Base-by-base conservation (phyloP, 2,888 invertebrate genomes). In the Argynnis bischoffii region DNA sequence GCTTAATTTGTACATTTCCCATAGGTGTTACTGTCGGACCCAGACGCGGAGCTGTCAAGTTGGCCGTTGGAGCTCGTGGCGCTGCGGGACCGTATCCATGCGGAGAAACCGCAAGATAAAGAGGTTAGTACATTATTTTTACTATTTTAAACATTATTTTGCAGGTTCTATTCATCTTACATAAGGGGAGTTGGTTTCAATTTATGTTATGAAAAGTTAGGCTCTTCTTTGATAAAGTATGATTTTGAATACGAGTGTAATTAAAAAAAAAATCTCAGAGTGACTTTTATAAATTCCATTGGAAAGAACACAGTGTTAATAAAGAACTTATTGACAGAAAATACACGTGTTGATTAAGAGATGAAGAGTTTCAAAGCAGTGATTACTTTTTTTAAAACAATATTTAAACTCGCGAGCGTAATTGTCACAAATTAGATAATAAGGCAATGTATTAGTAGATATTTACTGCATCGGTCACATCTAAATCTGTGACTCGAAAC, bases 1-100 rank as follows among this genome's bases (percentile, higher is more conserved):
- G 11, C 35, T 11, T 41, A 6, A 55, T 55, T 31, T 55, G n/a
- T 0, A 11, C 11, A 13, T 56, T 16, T 15, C 15, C 16, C 21
- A 5, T 85, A 96, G 96, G 95, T 95, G 79, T 88, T 96, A 78
- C 92, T 96, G 74, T 93, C 94, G 8, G 95, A 94, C 78, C 95
- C 96, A 31, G 93, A 94, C 71, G 95, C 95, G 64, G 95, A 95
- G 80, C 94, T 95, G 83, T 95, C 95, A 66, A 94, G 93, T 79
- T 96, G 96, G 96, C 96, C 96, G 53, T 87, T 94, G 70, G 96
- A 97, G 87, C 91, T 97, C 74, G 92, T 96, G 63, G 94, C 95
- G 74, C 86, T 97, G 51, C 90, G 96, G 16, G 95, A 96, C 86
- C 95, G 95, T 88, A 95, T 97, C 72, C 94, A 95, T 64, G 94